Evolutionary conservation across 2,113 vertebrate genomes (phyloP).

Genomic region (Anarhynchus alexandrinus): DNA sequence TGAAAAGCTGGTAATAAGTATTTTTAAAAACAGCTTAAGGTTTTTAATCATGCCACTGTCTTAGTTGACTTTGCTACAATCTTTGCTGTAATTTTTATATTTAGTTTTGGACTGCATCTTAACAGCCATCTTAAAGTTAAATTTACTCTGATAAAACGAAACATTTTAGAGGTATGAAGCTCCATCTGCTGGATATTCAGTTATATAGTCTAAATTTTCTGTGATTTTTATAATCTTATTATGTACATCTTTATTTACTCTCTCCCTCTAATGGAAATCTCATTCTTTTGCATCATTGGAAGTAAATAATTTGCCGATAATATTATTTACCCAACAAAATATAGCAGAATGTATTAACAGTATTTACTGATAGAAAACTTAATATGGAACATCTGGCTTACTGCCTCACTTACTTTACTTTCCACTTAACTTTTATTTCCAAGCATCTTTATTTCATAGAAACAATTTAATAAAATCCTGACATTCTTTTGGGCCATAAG

Average conservation of each 20-base stretch:
- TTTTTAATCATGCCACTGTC: background rate
- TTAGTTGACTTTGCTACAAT: background rate
- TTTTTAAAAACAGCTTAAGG: background rate
- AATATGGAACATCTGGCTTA: background rate
- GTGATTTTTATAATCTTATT: background rate
- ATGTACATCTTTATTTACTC: background rate
- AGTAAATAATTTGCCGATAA: background rate
- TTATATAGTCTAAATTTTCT: background rate
- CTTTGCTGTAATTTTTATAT: background rate
- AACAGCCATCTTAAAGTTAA: background rate
- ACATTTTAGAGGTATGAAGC: conserved; percentile 52
- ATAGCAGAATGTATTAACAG: background rate
- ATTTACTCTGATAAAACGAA: background rate
- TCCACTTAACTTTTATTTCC: background rate
- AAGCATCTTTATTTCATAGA: background rate
- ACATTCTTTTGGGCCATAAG: background rate
- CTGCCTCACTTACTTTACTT: background rate
- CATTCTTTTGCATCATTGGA: background rate
- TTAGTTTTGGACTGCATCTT: background rate
- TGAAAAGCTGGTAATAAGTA: background rate
- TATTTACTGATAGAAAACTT: background rate
- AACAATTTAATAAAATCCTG: background rate
- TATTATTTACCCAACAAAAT: background rate
- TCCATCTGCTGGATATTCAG: conserved; percentile 73
- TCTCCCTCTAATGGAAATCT: background rate